A percentile compares a stretch with the other conserved stretches of the same genome.
phyloP scores from a whole-genome alignment of 2,797 vertebrate species.

The Danio tinwini region DNA sequence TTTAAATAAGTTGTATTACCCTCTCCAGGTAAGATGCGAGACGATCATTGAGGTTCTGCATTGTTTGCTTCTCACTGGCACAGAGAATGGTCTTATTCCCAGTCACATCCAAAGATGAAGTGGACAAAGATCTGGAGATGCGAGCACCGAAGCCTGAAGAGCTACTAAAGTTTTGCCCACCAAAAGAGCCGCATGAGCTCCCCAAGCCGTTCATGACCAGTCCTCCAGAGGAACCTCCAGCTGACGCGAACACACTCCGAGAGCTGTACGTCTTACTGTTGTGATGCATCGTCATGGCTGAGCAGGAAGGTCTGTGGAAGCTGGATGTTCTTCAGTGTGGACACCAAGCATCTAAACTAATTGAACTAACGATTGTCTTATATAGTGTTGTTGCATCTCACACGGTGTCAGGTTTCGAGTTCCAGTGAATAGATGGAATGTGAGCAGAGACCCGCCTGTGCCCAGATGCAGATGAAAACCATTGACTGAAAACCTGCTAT shows the following conservation, averaged over 20 bases:
- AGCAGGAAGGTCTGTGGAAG: neutral
- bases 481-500: conserved; percentile 23
- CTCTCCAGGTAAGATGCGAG: conserved; percentile 72
- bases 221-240: neutral
- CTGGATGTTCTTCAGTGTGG: neutral
- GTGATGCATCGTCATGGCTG: conserved; percentile 35
- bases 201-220: conserved; percentile 1
- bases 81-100: neutral
- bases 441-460: conserved; percentile 15
- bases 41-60: conserved; percentile 78
- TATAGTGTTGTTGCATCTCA: conserved; percentile 41
- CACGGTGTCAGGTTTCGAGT: conserved; percentile 1
- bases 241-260: neutral
- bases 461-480: neutral
- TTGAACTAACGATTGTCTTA: conserved; percentile 33
- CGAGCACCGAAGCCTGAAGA: conserved; percentile 57
- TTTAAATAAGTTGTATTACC: conserved; percentile 58
- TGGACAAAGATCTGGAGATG: conserved; percentile 54
- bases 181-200: neutral
- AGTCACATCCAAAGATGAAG: neutral
- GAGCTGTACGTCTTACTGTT: conserved; percentile 11
- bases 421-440: conserved; percentile 26
- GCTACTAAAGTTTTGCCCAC: conserved; percentile 62
- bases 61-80: conserved; percentile 66
- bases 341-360: conserved; percentile 1